These are phyloP conservation scores for Criorhina ranunculi DNA, from an alignment of 2,888 invertebrate genomes.

Conservation along the genomic window DNA sequence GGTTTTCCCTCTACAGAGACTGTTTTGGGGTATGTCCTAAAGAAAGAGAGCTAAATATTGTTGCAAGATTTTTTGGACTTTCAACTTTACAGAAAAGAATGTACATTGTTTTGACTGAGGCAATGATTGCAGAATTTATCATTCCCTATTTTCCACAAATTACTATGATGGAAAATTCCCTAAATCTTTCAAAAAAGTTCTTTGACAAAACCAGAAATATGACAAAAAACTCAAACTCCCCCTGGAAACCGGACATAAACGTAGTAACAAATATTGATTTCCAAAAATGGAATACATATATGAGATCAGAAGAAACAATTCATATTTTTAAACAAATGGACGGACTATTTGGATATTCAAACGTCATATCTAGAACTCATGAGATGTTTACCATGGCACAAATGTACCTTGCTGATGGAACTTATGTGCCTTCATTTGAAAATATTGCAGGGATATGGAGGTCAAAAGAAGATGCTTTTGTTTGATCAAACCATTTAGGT, in stretches of 20 bases:
- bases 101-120: constrained; percentile 10
- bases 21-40: neutral
- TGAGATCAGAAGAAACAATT: constrained; percentile 4
- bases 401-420: neutral
- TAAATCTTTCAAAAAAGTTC: neutral
- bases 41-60: neutral
- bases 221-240: neutral
- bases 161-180: constrained; percentile 1
- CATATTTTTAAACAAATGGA: neutral
- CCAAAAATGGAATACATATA: constrained; percentile 5
- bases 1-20: no score
- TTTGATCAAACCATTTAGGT: no score
- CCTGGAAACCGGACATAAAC: neutral
- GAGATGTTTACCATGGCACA: neutral
- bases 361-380: neutral
- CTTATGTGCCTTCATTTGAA: neutral
- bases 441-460: no score
- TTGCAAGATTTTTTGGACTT: neutral
- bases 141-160: constrained; percentile 3
- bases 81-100: constrained; percentile 5
- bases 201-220: constrained; percentile 6
- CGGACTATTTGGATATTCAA: neutral
- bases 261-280: neutral
- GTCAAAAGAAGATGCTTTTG: no score
- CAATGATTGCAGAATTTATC: constrained; percentile 12